Evolutionary conservation across 2,888 invertebrate species (phyloP).

Genomic region (Diachrysia chrysitis): DNA sequence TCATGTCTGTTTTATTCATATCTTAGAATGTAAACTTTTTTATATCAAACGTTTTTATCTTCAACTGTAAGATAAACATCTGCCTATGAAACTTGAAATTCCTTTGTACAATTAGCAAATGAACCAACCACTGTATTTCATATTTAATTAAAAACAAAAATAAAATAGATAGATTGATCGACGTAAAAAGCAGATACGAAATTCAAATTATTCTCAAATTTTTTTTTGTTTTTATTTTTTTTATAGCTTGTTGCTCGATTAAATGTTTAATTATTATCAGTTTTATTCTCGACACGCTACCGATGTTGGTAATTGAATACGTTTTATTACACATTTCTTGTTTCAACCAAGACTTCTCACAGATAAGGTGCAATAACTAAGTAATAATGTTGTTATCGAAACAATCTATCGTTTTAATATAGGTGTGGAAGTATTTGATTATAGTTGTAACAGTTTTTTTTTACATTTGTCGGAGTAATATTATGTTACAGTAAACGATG

Average conservation of each 20-base stretch:
- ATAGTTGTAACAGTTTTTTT: slow-evolving; percentile 8
- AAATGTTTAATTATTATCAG: slow-evolving; percentile 33
- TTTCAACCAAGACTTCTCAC: slow-evolving; percentile 32
- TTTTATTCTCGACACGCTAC: slow-evolving; percentile 45
- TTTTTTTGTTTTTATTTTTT: slow-evolving; percentile 12
- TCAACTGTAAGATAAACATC: neutral
- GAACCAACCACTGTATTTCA: neutral
- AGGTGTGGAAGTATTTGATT: slow-evolving; percentile 11
- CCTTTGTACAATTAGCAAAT: neutral
- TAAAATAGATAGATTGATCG: neutral
- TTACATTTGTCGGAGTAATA: neutral
- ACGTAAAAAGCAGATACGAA: neutral
- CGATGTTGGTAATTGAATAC: slow-evolving; percentile 40
- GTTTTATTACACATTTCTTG: slow-evolving; percentile 45
- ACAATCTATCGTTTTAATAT: slow-evolving; percentile 16
- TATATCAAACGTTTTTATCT: neutral
- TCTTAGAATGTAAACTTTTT: slow-evolving; percentile 1
- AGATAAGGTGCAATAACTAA: slow-evolving; percentile 31
- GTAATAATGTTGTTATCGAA: slow-evolving; percentile 31
- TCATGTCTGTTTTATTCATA: slow-evolving; percentile 1
- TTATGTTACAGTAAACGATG: neutral
- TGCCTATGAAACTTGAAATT: neutral
- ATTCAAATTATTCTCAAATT: neutral
- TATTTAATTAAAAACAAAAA: neutral
- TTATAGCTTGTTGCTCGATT: slow-evolving; percentile 25